Evolutionary conservation across 2,888 invertebrate species (phyloP), one percentile per base, ranked within the genome.

Genomic region (Agonopterix heracliana): DNA sequence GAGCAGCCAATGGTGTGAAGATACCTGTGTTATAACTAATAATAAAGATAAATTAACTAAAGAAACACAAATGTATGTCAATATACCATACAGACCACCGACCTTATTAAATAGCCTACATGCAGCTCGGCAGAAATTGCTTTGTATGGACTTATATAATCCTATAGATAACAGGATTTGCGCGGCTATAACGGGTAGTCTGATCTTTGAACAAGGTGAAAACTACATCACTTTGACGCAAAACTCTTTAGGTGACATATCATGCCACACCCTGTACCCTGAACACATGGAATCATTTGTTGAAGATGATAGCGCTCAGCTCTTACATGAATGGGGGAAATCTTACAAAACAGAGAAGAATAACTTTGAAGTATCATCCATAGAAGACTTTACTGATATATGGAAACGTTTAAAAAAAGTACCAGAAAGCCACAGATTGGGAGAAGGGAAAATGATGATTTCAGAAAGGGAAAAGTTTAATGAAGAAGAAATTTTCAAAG

Each of bases 1-100:
- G 36, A 66, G 74, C 51, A 87, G 89, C 55, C 87, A 88, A 46
- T 83, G 85, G 82, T 78, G 78, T 35, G 81, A 84, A 46, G 89
- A 89, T 50, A 71, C 78, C 59, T 81, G 85, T 54, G 60, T 85
- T 8, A 53, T 89, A 9, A 72, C 71, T n/a, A 81, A 79, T 49
- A 70, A 78, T 47, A 68, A 68, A 1, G 73, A 79, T 34, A 69
- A 62, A 10, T 12, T 41, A 13, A 60, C 60, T 1, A 68, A 68
- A 41, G 61, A 62, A 0, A 51, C 59, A 1, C 67, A 72, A 26
- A 59, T 72, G 1, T 72, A 78, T 44, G 65, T 82, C 0, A 63
- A 63, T 1, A 63, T 82, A 40, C 89, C 89, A 0, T 85, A 80
- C 48, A 73, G 81, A 1, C 82, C 84, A 2, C 86, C 82, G 0